Evolutionary conservation across 2,113 vertebrate species (phyloP).

Genomic region (Morone chrysops): DNA sequence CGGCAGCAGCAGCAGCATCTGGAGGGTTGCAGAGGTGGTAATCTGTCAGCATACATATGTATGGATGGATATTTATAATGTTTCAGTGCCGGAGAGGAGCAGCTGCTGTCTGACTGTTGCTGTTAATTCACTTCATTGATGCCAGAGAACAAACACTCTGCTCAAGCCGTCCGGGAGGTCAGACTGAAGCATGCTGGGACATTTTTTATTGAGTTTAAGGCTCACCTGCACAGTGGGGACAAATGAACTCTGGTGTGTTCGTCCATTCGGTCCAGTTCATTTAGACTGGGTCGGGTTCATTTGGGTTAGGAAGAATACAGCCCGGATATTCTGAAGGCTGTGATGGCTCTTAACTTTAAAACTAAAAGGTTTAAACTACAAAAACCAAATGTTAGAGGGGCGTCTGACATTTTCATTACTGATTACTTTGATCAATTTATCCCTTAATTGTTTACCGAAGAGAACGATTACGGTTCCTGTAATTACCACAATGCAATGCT

Average conservation of each 20-base stretch:
- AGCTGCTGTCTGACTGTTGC: conserved; percentile 52
- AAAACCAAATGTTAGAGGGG: neutral
- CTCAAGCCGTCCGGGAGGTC: conserved; percentile 32
- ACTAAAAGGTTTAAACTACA: neutral
- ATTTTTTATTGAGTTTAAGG: conserved; percentile 56
- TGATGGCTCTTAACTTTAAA: neutral
- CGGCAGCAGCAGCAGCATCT: conserved; percentile 42
- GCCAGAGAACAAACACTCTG: conserved; percentile 47
- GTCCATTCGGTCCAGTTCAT: conserved; percentile 37
- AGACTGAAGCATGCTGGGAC: conserved; percentile 69
- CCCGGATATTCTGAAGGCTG: neutral
- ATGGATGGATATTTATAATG: conserved; percentile 35
- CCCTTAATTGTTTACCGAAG: too few relatives aligned
- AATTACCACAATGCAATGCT: too few relatives aligned
- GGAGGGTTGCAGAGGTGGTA: conserved; percentile 62
- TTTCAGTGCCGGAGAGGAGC: conserved; percentile 32
- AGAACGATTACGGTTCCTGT: too few relatives aligned
- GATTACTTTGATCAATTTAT: neutral
- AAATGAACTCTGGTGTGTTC: conserved; percentile 46
- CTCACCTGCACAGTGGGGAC: conserved; percentile 2
- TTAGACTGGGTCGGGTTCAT: neutral
- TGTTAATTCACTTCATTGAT: conserved; percentile 64
- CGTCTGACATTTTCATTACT: neutral
- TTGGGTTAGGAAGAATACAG: neutral
- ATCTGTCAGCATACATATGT: conserved; percentile 56